Evolutionary conservation across 2,113 vertebrate genomes (phyloP).

Genomic region (Saguinus imperator): DNA sequence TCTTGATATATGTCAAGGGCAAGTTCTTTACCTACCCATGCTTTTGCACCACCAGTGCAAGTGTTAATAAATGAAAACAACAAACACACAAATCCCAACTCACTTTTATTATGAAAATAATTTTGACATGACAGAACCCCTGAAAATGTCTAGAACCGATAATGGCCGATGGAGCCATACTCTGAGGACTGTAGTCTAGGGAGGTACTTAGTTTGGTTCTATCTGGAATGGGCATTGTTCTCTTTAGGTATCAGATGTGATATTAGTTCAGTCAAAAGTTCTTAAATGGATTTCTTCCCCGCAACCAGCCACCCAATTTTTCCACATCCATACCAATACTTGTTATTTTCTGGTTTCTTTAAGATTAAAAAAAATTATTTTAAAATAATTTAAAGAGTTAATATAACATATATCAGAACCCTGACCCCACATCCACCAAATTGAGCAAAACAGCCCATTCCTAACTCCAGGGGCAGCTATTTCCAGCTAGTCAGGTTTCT

Average conservation of each 20-base stretch:
- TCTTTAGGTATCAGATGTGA: not conserved
- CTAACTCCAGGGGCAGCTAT: not conserved
- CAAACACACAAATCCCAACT: not conserved
- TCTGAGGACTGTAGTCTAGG: not conserved
- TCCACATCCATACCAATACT: not conserved
- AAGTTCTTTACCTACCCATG: accelerated
- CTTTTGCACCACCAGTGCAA: not conserved
- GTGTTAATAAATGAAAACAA: not conserved
- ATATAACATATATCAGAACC: not conserved
- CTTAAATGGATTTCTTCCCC: not conserved
- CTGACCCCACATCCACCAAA: not conserved
- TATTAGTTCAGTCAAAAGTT: not conserved
- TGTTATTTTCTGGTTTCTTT: not conserved
- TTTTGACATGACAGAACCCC: not conserved
- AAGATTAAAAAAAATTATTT: not conserved
- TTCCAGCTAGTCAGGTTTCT: not conserved
- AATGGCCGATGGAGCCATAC: too few relatives aligned
- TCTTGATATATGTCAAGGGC: too few relatives aligned
- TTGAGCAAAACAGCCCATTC: not conserved
- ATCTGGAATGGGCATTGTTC: not conserved
- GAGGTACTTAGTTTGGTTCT: not conserved
- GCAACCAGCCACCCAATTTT: not conserved
- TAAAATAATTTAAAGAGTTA: not conserved
- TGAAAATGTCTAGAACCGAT: not conserved
- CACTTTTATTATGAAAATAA: not conserved